A percentile compares a stretch with the other conserved stretches of the same genome.
These are phyloP conservation scores for Gambusia holbrooki DNA, from an alignment of 2,113 vertebrate species.

Conservation along the genomic window DNA sequence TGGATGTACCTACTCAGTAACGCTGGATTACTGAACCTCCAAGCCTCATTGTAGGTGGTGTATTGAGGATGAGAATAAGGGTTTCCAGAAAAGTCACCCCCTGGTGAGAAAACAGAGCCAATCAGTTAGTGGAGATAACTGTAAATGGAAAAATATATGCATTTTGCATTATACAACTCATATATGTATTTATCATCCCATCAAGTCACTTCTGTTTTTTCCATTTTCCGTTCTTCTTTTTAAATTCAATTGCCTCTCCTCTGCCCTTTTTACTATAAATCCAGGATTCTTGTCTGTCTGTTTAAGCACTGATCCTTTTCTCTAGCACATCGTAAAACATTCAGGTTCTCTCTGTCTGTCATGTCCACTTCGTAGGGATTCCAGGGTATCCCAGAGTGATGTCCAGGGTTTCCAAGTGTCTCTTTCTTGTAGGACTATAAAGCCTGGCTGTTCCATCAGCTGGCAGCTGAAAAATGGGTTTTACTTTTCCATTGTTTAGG, in stretches of 20 bases:
- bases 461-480: conserved; percentile 80
- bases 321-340: conserved; percentile 58
- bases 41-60: conserved; percentile 98
- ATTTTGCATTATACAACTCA: not conserved
- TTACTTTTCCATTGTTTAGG: conserved; percentile 81
- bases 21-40: conserved; percentile 99
- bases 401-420: conserved; percentile 75
- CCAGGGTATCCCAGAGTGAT: conserved; percentile 64
- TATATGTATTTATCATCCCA: not conserved
- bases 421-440: conserved; percentile 80
- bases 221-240: not conserved
- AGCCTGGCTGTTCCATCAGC: conserved; percentile 79
- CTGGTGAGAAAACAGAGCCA: conserved; percentile 72
- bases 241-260: conserved; percentile 37
- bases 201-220: conserved; percentile 12
- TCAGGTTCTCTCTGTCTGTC: conserved; percentile 44
- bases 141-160: conserved; percentile 9
- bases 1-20: conserved; percentile 93
- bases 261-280: conserved; percentile 21
- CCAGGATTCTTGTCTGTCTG: conserved; percentile 6
- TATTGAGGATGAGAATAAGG: conserved; percentile 99
- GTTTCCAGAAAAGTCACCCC: conserved; percentile 98
- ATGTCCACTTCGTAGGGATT: conserved; percentile 47
- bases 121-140: conserved; percentile 20
- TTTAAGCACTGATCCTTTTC: conserved; percentile 21